phyloP scores from a whole-genome alignment of 2,113 vertebrate genomes.

The Malurus elegans region DNA sequence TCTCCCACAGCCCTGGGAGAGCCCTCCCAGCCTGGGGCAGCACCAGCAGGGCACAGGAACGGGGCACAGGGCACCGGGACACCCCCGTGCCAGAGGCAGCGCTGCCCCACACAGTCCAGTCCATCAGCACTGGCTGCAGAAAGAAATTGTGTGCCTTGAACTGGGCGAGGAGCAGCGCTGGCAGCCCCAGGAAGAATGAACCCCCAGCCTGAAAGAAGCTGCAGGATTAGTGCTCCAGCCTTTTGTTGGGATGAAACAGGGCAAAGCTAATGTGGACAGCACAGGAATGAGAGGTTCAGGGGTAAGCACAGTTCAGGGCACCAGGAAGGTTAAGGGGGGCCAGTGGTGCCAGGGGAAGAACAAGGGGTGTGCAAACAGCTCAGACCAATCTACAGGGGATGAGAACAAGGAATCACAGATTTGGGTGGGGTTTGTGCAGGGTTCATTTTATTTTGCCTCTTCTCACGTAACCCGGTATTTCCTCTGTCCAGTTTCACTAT shows the following conservation, averaged over 20 bases:
- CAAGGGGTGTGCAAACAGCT: neutral
- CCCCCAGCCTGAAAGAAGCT: neutral
- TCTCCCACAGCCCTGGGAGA: neutral
- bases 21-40: neutral
- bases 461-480: neutral
- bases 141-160: neutral
- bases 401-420: neutral
- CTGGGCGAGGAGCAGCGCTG: neutral
- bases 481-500: neutral
- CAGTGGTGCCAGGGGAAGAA: neutral
- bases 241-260: neutral
- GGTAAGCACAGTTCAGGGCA: slow-evolving; percentile 5
- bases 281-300: neutral
- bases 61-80: neutral
- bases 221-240: neutral
- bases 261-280: slow-evolving; percentile 25
- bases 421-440: neutral
- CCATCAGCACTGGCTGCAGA: neutral
- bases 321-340: neutral
- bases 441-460: neutral
- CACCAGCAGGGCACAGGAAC: neutral
- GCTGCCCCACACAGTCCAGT: neutral
- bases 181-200: neutral
- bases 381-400: neutral
- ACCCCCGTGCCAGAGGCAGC: neutral